phyloP scores from a whole-genome alignment of 1,140 invertebrate species.

The Neotoxoptera formosana region DNA sequence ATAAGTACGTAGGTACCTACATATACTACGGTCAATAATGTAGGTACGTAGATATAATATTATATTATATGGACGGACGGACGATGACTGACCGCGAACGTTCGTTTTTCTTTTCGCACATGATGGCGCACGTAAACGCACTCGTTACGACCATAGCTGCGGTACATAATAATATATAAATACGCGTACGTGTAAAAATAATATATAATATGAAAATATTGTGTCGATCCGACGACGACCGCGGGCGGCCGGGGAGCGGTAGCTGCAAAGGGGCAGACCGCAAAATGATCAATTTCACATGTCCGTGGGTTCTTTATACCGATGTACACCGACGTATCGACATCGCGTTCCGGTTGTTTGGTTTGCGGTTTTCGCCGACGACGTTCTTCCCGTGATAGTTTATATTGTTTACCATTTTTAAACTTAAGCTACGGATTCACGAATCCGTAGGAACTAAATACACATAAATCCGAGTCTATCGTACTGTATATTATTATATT shows the following conservation, averaged over 20 bases:
- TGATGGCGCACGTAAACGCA: slow-evolving; percentile 22
- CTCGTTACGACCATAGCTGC: too few species aligned
- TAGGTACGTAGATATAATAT: too few species aligned
- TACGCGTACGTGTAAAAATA: not conserved
- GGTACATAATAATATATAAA: too few species aligned
- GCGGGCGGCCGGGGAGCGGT: not conserved
- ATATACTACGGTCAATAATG: not conserved
- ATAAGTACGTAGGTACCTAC: not conserved
- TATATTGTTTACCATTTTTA: slow-evolving; percentile 19
- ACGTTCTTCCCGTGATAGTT: not conserved
- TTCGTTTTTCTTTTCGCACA: slow-evolving; percentile 42
- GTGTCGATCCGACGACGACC: not conserved
- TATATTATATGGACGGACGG: too few species aligned
- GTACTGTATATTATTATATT: not conserved
- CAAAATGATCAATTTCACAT: slow-evolving; percentile 48
- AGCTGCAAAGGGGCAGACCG: not conserved
- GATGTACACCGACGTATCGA: too few species aligned
- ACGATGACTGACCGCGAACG: not conserved
- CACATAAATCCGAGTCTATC: not conserved
- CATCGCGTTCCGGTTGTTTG: slow-evolving; percentile 39
- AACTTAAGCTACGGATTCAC: not conserved
- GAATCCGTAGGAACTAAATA: not conserved
- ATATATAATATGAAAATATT: not conserved
- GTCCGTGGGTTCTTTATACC: not conserved
- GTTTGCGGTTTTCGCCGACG: not conserved